Evolutionary conservation across 2,113 vertebrate species (phyloP), one percentile per base, ranked within the genome.

Genomic region (Callionymus lyra): DNA sequence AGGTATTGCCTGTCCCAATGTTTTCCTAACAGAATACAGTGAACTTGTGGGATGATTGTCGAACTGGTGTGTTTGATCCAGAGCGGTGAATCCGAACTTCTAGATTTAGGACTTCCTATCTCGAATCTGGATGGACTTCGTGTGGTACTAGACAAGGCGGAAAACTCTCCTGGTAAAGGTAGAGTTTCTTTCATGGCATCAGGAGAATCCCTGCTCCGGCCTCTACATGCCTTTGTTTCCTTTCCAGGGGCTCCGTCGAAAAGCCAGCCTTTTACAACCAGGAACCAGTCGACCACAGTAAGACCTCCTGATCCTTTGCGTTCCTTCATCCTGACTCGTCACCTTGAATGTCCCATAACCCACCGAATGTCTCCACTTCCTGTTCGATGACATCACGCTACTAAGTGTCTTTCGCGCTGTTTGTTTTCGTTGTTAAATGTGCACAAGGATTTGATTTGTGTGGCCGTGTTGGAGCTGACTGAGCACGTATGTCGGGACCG

Each of bases 51-150:
- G n/a, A n/a, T n/a, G n/a, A n/a, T n/a, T n/a, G n/a, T n/a, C n/a
- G n/a, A n/a, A n/a, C n/a, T n/a, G n/a, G n/a, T 54, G 4, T 53
- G 31, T 52, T 56, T 34, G 27, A 43, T 54, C 48, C 76, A 98
- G 95, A 97, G 86, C 38, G 93, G 95, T 12, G 93, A 98, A 75
- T 84, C 87, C 38, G 90, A 94, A 47, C 90, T 87, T 12, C 83
- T 98, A 66, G 95, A 98, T 82, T 85, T 98, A 31, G 95, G 95
- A 4, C 82, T 94, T 65, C 94, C 95, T 27, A 97, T 98, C 54
- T 97, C 95, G 19, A 97, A 91, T 77, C 84, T 98, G 65, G 95
- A 98, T 2, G 95, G 95, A 14, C 89, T 94, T n/a, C 78, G 93
- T 11, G 95, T 98, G 59, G 85, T 97, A 49, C 65, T 98, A 64